Evolutionary conservation across 2,888 invertebrate species (phyloP), one percentile per base, ranked within the genome.

Genomic region (Lacanobia wlatinum): DNA sequence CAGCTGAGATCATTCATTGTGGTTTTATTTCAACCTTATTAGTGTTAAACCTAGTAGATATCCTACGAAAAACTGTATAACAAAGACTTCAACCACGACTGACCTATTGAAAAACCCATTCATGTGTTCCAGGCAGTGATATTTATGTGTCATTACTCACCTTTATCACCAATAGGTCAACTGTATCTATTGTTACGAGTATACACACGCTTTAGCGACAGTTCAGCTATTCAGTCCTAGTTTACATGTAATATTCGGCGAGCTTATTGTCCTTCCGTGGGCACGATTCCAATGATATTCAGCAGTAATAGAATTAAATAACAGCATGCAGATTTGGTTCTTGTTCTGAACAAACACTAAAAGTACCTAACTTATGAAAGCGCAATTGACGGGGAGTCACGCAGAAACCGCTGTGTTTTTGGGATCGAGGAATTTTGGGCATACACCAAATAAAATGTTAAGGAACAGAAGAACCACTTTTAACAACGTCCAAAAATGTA

Each of bases 201-300:
- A 34, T 18, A 34, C 18, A n/a, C 12, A 18, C 6, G 10, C 23
- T 52, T 34, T 23, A 7, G 34, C 43, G n/a, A 16, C 46, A 55
- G 5, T 10, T 73, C 5, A n/a, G 28, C 23, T 12, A 16, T 23
- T 43, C 12, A 18, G 56, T 10, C 18, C 28, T 34, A n/a, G 12
- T 9, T 52, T 14, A 4, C 3, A 28, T 21, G n/a, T 23, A 12
- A 52, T 63, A 61, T 61, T 21, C 14, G 1, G 40, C 10, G 14
- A 73, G 10, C 18, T 21, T 60, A 61, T 63, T 74, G 43, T 63
- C 43, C 2, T 74, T 61, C 2, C 21, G 5, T 21, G 70, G 73
- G 21, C 73, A 34, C 28, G 5, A 50, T 9, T 21, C 21, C 70
- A 74, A 62, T 34, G 18, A 14, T 34, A 34, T 58, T 40, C 40